Conservation (phyloP, 1,140 invertebrate genomes). For the Wasmannia auropunctata region DNA sequence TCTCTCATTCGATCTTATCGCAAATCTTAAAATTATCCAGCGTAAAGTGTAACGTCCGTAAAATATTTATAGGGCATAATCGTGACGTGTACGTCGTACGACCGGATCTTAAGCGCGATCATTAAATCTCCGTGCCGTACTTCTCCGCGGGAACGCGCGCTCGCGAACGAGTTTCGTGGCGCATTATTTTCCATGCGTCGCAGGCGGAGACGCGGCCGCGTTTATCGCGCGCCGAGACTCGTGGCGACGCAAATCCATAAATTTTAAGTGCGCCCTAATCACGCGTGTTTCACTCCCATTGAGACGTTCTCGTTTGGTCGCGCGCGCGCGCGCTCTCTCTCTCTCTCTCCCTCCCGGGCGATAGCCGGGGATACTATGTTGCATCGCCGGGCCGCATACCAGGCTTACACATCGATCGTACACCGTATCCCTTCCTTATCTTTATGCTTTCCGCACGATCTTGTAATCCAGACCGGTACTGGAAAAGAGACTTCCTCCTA, state of each 20-base stretch:
- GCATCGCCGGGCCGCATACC: constrained; percentile 12
- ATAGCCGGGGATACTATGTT: constrained; percentile 18
- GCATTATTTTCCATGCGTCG: not conserved
- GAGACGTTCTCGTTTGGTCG: constrained; percentile 26
- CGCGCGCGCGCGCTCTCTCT: not conserved
- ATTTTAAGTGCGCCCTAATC: constrained; percentile 41
- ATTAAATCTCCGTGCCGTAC: not conserved
- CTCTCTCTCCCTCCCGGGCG: not conserved
- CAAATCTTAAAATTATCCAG: not conserved
- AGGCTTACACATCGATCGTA: constrained; percentile 51
- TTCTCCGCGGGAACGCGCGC: not conserved
- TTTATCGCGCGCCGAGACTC: constrained; percentile 11
- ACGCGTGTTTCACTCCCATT: constrained; percentile 26
- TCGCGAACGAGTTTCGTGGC: not conserved
- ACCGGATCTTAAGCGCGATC: not conserved
- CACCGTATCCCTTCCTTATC: constrained; percentile 30
- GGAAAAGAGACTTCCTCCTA: constrained; percentile 39
- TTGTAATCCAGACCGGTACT: constrained; percentile 29
- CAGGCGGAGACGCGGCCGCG: too few species aligned
- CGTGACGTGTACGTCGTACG: not conserved
- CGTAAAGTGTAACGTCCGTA: not conserved
- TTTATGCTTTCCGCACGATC: constrained; percentile 53
- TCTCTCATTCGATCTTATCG: not conserved
- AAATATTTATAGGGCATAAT: not conserved
- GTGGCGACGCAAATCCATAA: constrained; percentile 18